Base-by-base conservation (phyloP, 1,140 invertebrate species). In the Lordiphosa stackelbergi region DNA sequence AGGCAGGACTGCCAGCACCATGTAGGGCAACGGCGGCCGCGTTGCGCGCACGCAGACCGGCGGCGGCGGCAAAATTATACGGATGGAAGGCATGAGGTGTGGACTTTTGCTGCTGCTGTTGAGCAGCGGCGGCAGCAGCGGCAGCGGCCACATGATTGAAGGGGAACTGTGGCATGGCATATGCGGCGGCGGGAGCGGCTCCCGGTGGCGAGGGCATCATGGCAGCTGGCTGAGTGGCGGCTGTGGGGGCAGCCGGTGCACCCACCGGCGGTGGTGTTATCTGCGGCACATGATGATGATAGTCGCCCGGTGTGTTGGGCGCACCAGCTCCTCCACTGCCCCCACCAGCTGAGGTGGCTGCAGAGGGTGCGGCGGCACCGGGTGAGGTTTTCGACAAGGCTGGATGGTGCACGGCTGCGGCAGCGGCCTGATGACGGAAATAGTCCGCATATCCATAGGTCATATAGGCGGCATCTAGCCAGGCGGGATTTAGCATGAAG, bases 381-480 rank as follows among this genome's bases (percentile, higher is more conserved):
- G 72, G 73, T 68, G 57, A 86, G 0, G 72, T 54, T 62, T 77
- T 89, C 88, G 93, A 92, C 89, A 93, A 91, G 89, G 56, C 91
- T 69, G 66, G 93, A 87, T 62, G 88, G 47, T 60, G 85, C 0
- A 77, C 69, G 8, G 68, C 79, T 5, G 77, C 77, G 16, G 79
- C 85, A 4, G 84, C 84, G 2, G 84, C 84, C 65, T 75, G 88
- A 46, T 65, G 88, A 58, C 55, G 88, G 72, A 74, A 89, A 86
- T 68, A 90, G 81, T 91, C 93, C n/a, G 89, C 91, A 88, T 93
- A 93, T 3, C 93, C 91, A 77, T 93, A 93, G 37, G 85, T 87
- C 78, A 94, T 89, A 79, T 94, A 95, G 0, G 93, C 91, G 2
- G 93, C 91, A 60, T 95, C 94, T 47, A 95, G 85, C 94, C 93